phyloP scores from a whole-genome alignment of 2,888 invertebrate species.

The Hofmannophila pseudospretella region DNA sequence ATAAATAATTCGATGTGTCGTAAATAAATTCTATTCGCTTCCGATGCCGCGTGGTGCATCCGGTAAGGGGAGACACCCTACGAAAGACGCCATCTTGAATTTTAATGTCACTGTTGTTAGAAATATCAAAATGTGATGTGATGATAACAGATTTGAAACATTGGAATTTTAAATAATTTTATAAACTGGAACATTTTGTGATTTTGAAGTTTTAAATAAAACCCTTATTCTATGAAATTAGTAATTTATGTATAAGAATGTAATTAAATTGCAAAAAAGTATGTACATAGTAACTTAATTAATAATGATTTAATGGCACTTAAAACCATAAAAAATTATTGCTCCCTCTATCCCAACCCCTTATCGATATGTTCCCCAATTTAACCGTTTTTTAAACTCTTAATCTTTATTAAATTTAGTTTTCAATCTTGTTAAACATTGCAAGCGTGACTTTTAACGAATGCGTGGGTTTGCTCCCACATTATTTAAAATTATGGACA shows the following conservation, averaged over 20 bases:
- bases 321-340: too few species aligned
- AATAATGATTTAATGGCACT: too few species aligned
- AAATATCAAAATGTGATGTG: too few species aligned
- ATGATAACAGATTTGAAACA: conserved; percentile 14
- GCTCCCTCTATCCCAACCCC: too few species aligned
- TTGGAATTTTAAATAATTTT: conserved; percentile 8
- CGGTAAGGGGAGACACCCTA: conserved; percentile 65
- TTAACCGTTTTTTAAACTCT: too few species aligned
- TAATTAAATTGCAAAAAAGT: too few species aligned
- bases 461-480: conserved; percentile 43
- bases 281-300: too few species aligned
- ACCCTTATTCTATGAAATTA: too few species aligned
- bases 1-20: conserved; percentile 44
- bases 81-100: conserved; percentile 58
- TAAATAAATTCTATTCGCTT: conserved; percentile 51
- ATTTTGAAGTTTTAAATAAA: too few species aligned
- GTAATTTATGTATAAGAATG: too few species aligned
- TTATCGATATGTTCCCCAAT: too few species aligned
- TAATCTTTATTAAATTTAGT: conserved; percentile 34
- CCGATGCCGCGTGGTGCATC: conserved; percentile 52
- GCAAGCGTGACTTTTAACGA: conserved; percentile 36
- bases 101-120: conserved; percentile 48
- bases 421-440: conserved; percentile 34
- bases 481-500: conserved; percentile 57
- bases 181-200: too few species aligned